Evolutionary conservation across 2,888 invertebrate species (phyloP), one percentile per base, ranked within the genome.

Genomic region (Apotomis betuletana): DNA sequence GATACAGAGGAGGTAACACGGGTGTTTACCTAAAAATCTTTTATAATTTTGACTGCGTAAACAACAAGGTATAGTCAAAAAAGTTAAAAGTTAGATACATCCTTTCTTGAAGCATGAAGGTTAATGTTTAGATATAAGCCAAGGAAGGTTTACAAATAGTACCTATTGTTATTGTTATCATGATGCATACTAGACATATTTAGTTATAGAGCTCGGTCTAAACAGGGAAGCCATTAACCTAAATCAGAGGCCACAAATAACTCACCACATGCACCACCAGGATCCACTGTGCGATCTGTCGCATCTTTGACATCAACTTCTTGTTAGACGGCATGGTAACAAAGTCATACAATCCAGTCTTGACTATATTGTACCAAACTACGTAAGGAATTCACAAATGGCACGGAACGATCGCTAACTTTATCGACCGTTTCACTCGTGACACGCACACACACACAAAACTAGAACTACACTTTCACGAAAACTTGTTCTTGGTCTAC

Each of bases 351-450:
- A 71, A 71, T 74, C 67, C 71, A 74, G 67, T 74, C 63, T 61
- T 54, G 77, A 73, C 76, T 75, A 80, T 71, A 76, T 75, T 76
- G 74, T 81, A 79, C 75, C 74, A 75, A 81, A 83, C 82, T 87
- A 87, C 83, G 80, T 85, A 78, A 85, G 86, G 84, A 87, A 89
- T 89, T 87, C 90, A 91, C 89, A 90, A 90, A 91, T 90, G 90
- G 86, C 87, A 87, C 87, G 84, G 81, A 84, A 87, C 87, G 86
- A 87, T 86, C 89, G 88, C 86, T 80, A 89, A 90, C 87, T 88
- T 86, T 89, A 92, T 90, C 90, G 90, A 92, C 88, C 90, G 93
- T 88, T 90, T 90, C 91, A 90, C 90, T 87, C 83, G 83, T 84
- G 87, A 89, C 91, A 91, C 91, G 89, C 91, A 91, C 92, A 90